Evolutionary conservation across 2,797 vertebrate species (phyloP), one percentile per base, ranked within the genome.

Genomic region (Numenius phaeopus): DNA sequence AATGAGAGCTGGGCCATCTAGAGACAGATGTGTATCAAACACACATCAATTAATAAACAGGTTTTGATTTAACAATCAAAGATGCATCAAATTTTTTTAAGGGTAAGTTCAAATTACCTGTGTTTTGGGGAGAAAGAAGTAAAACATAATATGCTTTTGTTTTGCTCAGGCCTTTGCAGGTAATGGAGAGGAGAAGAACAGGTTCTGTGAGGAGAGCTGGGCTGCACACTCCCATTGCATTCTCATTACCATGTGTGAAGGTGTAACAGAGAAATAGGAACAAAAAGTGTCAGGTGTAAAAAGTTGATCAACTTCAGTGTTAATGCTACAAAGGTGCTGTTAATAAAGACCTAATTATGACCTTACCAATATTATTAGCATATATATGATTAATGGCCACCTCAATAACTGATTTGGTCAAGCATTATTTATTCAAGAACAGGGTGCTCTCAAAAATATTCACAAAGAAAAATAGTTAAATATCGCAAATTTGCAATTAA

Each of bases 191-290:
- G 13, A 83, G 54, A 47, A 21, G 49, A 44, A 19, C 0, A 5
- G 29, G 13, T 34, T 44, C 40, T 57, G 34, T 34, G 55, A 55
- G 58, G 80, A 65, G 7, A 73, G 14, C 47, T 29, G 26, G 62
- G 14, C 44, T 70, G 27, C 2, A 3, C 4, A 52, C 26, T 14
- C 67, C n/a, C 58, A 4, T 54, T 14, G 3, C 1, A 0, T 57
- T 61, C 81, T 87, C 0, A 0, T 47, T 39, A 42, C 23, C n/a
- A 16, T 0, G 5, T 2, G 20, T n/a, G 85, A 76, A 93, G 42
- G 22, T 46, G 19, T 82, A 80, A 50, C 29, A 82, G 32, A 83
- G n/a, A 70, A 44, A 82, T 9, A 75, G 34, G 30, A 89, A 91
- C 29, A 14, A 73, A 75, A 92, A 77, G 4, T 47, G 4, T 52